A percentile compares a stretch with the other conserved stretches of the same genome.
These are phyloP conservation scores for Heliconius hewitsoni DNA, from an alignment of 1,140 invertebrate genomes.

Conservation along the genomic window DNA sequence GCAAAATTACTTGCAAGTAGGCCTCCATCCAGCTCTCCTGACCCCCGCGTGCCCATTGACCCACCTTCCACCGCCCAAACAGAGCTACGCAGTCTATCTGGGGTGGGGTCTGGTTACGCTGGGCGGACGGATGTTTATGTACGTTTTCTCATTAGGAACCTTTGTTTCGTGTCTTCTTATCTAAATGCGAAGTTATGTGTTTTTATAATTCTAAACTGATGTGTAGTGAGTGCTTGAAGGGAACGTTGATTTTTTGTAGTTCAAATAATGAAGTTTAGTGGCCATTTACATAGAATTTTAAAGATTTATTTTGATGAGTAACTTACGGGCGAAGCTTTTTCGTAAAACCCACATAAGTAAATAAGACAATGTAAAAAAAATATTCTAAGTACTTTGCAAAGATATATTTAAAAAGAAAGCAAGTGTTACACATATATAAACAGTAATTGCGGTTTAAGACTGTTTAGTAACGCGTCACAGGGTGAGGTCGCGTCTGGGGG, in stretches of 20 bases:
- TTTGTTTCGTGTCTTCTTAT: slow-evolving; percentile 10
- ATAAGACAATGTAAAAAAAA: neutral
- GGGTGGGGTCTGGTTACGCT: slow-evolving; percentile 15
- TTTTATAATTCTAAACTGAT: neutral
- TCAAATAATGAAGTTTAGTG: neutral
- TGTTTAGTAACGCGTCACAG: slow-evolving; percentile 34
- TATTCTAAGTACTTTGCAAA: neutral
- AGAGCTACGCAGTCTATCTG: slow-evolving; percentile 18
- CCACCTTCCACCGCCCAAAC: slow-evolving; percentile 37
- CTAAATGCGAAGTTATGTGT: neutral
- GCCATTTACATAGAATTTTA: neutral
- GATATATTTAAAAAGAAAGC: neutral
- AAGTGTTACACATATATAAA: slow-evolving; percentile 3
- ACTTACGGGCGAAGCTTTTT: neutral
- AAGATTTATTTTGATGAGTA: neutral
- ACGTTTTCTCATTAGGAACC: slow-evolving; percentile 31
- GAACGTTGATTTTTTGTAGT: neutral
- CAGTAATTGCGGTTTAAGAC: neutral
- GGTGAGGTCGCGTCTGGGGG: slow-evolving; percentile 64
- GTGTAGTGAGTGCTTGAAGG: neutral
- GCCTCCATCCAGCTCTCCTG: slow-evolving; percentile 42
- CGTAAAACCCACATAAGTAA: neutral
- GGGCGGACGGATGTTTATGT: slow-evolving; percentile 13
- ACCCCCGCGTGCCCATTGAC: slow-evolving; percentile 49
- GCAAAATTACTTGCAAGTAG: slow-evolving; percentile 56